A percentile compares a stretch with the other conserved stretches of the same genome.
phyloP scores from a whole-genome alignment of 1,140 invertebrate genomes.

The Caligus rogercresseyi region DNA sequence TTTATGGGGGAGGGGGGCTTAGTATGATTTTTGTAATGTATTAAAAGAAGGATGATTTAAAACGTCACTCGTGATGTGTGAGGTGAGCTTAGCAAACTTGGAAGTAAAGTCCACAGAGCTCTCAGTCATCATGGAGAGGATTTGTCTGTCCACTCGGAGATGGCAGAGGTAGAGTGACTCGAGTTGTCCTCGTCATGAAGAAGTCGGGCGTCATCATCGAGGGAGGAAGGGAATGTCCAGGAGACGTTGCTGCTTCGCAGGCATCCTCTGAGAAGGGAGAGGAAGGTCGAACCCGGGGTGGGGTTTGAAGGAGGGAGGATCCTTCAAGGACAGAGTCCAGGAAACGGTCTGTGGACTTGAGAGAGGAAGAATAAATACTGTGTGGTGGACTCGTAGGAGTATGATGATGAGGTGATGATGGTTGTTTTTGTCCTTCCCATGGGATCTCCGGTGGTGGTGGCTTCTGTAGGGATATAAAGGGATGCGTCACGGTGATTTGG shows the following conservation, averaged over 20 bases:
- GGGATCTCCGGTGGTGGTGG: background rate
- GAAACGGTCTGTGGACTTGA: background rate
- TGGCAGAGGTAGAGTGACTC: background rate
- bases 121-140: constrained; percentile 17
- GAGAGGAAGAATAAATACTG: background rate
- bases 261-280: background rate
- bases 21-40: background rate
- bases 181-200: background rate
- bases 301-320: constrained; percentile 10
- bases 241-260: background rate
- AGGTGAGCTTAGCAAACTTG: constrained; percentile 14
- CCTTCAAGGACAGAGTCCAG: constrained; percentile 8
- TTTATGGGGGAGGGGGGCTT: background rate
- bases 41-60: background rate
- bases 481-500: background rate
- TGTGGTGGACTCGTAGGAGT: background rate
- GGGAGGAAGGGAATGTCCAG: background rate
- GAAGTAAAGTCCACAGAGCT: constrained; percentile 17
- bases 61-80: background rate
- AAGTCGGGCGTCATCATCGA: background rate
- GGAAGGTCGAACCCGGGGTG: background rate
- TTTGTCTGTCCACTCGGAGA: constrained; percentile 15
- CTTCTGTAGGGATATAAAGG: background rate
- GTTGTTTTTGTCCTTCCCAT: background rate
- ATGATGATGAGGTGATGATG: background rate